phyloP scores from a whole-genome alignment of 1,140 invertebrate genomes.

The Leguminivora glycinivorella region DNA sequence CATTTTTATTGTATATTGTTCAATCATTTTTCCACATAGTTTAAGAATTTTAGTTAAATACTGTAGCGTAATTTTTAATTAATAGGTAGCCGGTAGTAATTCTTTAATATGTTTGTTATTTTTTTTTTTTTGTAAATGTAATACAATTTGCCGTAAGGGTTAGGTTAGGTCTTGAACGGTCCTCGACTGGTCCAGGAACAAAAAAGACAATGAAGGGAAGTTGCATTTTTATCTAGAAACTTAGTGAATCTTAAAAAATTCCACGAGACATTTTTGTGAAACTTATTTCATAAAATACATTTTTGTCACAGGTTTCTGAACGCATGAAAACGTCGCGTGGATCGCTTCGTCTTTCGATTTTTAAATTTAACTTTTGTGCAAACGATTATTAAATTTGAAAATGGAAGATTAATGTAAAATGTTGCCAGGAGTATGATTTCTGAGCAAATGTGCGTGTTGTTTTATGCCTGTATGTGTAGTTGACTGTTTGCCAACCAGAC shows the following conservation, averaged over 20 bases:
- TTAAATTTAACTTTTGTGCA: constrained; percentile 32
- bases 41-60: constrained; percentile 76
- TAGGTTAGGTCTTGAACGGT: constrained; percentile 72
- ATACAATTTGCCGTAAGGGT: constrained; percentile 69
- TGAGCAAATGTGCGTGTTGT: constrained; percentile 51
- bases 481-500: constrained; percentile 5
- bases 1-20: constrained; percentile 78
- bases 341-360: constrained; percentile 25
- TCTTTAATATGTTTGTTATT: constrained; percentile 77
- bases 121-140: constrained; percentile 72
- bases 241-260: constrained; percentile 45
- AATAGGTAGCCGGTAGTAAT: constrained; percentile 75
- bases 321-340: background rate
- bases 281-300: constrained; percentile 13
- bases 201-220: constrained; percentile 74
- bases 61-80: constrained; percentile 74
- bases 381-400: constrained; percentile 32
- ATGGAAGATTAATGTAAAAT: constrained; percentile 30
- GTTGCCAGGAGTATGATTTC: constrained; percentile 44
- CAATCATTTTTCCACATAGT: constrained; percentile 76
- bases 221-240: constrained; percentile 69
- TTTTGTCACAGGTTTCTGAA: constrained; percentile 4
- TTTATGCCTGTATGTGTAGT: constrained; percentile 65
- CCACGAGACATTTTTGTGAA: constrained; percentile 36
- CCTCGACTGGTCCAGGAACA: constrained; percentile 70